A percentile compares a stretch with the other conserved stretches of the same genome.
Conservation (phyloP, 2,888 invertebrate species). For the Crossocerus cetratus region DNA sequence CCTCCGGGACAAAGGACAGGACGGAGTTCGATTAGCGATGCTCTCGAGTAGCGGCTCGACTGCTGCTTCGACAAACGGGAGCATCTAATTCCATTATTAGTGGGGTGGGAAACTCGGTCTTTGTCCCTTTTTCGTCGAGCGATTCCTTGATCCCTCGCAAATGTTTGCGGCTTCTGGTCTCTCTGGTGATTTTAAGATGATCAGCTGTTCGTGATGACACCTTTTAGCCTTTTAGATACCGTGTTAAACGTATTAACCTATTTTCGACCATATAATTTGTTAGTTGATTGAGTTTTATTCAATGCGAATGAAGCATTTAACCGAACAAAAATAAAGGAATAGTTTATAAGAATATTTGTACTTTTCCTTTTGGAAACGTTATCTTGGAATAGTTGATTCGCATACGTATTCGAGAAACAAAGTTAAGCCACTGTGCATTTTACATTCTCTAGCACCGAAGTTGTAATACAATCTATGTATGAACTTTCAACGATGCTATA, state of each 20-base stretch:
- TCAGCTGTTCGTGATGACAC: not conserved
- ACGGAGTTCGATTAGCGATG: not conserved
- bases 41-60: not conserved
- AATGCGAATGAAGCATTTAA: too few relatives aligned
- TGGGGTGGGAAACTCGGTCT: not conserved
- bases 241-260: not conserved
- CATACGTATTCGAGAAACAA: too few relatives aligned
- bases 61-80: not conserved
- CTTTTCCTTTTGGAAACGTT: too few relatives aligned
- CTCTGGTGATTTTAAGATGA: too few relatives aligned
- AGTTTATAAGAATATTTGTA: too few relatives aligned
- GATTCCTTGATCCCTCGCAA: not conserved
- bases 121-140: not conserved
- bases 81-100: conserved; percentile 2
- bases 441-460: too few relatives aligned
- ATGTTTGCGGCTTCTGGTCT: not conserved
- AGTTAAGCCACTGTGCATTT: too few relatives aligned
- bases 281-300: too few relatives aligned
- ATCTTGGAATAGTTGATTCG: too few relatives aligned
- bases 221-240: not conserved
- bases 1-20: not conserved
- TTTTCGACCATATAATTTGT: not conserved
- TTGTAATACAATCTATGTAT: too few relatives aligned
- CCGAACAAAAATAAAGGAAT: too few relatives aligned
- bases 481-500: too few relatives aligned